Percentiles rank a stretch among this genome's conserved stretches.
Evolutionary conservation across 53 echinoderm and acorn worm species (phyloP).

Genomic region (Patiria pectinifera): DNA sequence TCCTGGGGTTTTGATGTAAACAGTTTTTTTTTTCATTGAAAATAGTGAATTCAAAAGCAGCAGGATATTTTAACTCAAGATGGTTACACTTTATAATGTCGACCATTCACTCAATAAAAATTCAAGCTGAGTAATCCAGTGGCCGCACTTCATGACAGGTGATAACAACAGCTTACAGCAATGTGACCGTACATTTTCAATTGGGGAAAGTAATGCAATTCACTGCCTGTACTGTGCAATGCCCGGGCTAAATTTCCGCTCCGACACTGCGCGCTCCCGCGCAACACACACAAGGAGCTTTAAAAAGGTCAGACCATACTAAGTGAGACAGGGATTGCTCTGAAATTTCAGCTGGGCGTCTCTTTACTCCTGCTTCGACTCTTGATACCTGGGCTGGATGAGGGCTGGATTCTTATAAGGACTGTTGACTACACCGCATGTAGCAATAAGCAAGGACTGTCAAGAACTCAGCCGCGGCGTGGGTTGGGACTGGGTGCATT

Average conservation of each 20-base stretch:
- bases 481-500: background rate
- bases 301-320: constrained; percentile 31
- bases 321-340: constrained; percentile 21
- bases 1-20: no score
- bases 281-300: background rate
- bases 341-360: constrained; percentile 42
- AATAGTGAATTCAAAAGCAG: no score
- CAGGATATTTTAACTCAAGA: no score
- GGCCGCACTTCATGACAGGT: background rate
- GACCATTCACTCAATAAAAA: background rate
- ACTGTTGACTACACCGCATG: background rate
- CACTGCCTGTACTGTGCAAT: background rate
- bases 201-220: constrained; percentile 25
- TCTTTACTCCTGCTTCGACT: constrained; percentile 5
- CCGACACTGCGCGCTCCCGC: background rate
- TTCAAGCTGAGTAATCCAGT: background rate
- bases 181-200: constrained; percentile 7
- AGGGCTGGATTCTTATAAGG: background rate
- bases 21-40: no score
- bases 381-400: background rate
- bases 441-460: background rate
- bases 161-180: background rate
- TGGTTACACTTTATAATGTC: background rate
- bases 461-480: background rate
- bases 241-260: constrained; percentile 16